These are phyloP conservation scores for Cydia splendana DNA, from an alignment of 1,140 invertebrate genomes.

Conservation along the genomic window DNA sequence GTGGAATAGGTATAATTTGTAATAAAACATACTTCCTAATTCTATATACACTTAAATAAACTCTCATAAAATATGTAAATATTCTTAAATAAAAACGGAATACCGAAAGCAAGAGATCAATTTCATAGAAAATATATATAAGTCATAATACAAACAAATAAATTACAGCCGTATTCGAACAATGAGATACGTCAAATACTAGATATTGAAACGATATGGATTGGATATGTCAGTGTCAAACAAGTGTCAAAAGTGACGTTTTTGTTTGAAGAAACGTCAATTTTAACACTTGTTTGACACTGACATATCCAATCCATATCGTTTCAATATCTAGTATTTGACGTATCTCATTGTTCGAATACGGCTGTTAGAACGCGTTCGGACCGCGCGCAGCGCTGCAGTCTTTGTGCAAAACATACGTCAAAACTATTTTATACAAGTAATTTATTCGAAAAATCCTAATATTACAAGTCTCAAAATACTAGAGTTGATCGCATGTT, in stretches of 20 bases:
- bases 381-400: neutral
- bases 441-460: neutral
- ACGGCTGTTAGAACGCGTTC: neutral
- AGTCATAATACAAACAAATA: neutral
- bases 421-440: neutral
- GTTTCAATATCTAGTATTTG: too few relatives aligned
- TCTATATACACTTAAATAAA: constrained; percentile 4
- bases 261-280: too few relatives aligned
- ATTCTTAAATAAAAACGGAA: constrained; percentile 8
- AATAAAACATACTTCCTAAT: neutral
- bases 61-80: constrained; percentile 17
- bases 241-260: too few relatives aligned
- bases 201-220: too few relatives aligned
- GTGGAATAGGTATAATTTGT: neutral
- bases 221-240: too few relatives aligned
- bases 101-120: neutral
- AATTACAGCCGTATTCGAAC: too few relatives aligned
- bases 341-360: too few relatives aligned
- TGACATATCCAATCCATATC: too few relatives aligned
- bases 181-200: too few relatives aligned
- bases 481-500: constrained; percentile 1
- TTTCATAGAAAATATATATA: neutral
- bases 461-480: neutral
- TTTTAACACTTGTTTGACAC: too few relatives aligned
- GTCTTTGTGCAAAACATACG: neutral